A percentile compares a stretch with the other conserved stretches of the same genome.
These are phyloP conservation scores for Natator depressus DNA, from an alignment of 2,113 vertebrate genomes.

Conservation along the genomic window DNA sequence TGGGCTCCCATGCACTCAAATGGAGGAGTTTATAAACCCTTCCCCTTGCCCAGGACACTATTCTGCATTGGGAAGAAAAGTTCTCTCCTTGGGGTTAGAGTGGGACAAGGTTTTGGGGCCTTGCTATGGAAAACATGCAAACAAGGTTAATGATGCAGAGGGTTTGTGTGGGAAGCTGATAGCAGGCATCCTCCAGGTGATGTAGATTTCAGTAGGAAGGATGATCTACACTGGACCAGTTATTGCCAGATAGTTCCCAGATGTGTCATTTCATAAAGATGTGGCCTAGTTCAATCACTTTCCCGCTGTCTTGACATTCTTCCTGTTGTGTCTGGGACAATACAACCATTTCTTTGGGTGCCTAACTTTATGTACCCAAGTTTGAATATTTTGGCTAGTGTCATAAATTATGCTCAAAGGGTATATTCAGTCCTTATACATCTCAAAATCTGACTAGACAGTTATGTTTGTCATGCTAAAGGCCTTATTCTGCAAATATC, in stretches of 20 bases:
- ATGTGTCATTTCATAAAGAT: neutral
- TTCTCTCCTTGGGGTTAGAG: neutral
- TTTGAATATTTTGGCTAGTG: neutral
- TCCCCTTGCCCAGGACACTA: neutral
- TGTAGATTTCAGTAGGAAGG: neutral
- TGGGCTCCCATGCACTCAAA: neutral
- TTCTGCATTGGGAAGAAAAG: neutral
- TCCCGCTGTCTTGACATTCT: neutral
- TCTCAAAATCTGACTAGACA: neutral
- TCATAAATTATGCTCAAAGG: neutral
- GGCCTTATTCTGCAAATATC: neutral
- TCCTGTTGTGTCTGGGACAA: neutral
- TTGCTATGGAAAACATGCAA: neutral
- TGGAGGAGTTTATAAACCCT: neutral
- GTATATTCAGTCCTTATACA: neutral
- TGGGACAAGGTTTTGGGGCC: neutral
- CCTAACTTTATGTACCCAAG: neutral
- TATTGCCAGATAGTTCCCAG: neutral
- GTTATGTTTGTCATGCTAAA: neutral
- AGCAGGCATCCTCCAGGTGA: neutral
- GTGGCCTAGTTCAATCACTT: neutral
- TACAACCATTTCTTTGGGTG: accelerated
- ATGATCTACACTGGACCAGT: neutral
- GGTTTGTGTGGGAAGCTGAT: neutral
- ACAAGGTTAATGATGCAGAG: neutral